These are phyloP conservation scores for Tokudaia muenninki DNA, from an alignment of 2,797 vertebrate species.

Conservation along the genomic window DNA sequence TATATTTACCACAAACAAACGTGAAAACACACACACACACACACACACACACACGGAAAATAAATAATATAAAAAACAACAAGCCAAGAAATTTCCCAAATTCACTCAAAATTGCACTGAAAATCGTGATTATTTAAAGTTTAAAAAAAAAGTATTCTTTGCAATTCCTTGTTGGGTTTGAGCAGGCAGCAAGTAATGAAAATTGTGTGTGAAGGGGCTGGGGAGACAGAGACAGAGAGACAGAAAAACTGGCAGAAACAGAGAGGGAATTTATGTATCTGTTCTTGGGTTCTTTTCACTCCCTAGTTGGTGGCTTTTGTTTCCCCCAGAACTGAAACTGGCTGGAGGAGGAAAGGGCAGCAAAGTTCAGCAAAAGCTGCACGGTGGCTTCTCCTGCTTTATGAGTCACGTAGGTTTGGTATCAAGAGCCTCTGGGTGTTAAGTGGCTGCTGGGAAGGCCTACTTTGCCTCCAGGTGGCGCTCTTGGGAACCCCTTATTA, in stretches of 20 bases:
- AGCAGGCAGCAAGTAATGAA: not conserved
- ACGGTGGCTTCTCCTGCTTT: too few species aligned
- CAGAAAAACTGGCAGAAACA: not conserved
- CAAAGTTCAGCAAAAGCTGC: not conserved
- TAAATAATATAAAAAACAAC: not conserved
- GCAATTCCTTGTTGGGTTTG: not conserved
- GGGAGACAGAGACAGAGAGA: fast-evolving
- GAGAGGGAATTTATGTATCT: not conserved
- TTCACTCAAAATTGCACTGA: not conserved
- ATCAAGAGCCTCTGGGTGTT: not conserved
- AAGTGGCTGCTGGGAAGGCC: not conserved
- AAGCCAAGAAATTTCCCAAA: not conserved
- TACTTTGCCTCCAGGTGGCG: conserved; percentile 40
- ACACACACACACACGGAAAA: too few species aligned
- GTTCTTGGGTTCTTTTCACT: not conserved
- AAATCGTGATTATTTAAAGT: not conserved
- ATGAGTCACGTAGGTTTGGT: not conserved
- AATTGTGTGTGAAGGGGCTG: not conserved
- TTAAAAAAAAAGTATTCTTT: not conserved
- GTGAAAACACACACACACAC: not conserved
- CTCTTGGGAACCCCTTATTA: not conserved
- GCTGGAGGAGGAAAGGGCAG: not conserved
- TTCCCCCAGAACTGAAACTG: not conserved
- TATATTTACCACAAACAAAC: not conserved
- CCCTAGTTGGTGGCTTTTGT: not conserved